phyloP scores from a whole-genome alignment of 2,113 vertebrate genomes.

The Ibidorhyncha struthersii region DNA sequence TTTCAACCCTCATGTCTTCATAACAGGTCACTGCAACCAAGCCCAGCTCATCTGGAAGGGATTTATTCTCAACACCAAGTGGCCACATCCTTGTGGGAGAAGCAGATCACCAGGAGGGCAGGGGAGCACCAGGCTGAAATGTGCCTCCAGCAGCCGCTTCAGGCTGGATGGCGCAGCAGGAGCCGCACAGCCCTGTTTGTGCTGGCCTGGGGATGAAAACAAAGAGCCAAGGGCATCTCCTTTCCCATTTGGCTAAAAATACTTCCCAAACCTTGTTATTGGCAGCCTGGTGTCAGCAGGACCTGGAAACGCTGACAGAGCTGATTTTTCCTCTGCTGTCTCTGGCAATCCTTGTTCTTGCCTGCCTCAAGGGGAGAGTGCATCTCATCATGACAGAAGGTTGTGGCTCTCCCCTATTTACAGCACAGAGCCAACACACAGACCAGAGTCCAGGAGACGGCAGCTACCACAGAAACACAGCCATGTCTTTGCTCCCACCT shows the following conservation, averaged over 20 bases:
- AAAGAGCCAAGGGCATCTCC: slow-evolving; percentile 23
- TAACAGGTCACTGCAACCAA: not conserved
- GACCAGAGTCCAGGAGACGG: not conserved
- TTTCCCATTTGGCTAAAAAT: slow-evolving; percentile 49
- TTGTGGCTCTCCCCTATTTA: not conserved
- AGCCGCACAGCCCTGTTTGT: not conserved
- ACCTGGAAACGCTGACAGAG: slow-evolving; percentile 29
- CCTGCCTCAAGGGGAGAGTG: not conserved
- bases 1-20: not conserved
- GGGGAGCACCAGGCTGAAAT: not conserved
- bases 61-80: not conserved
- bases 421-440: not conserved
- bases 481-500: not conserved
- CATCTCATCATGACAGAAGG: not conserved
- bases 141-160: not conserved
- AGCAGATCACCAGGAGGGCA: not conserved
- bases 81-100: not conserved
- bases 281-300: slow-evolving; percentile 40
- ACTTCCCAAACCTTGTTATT: slow-evolving; percentile 35
- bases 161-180: not conserved
- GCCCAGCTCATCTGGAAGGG: not conserved
- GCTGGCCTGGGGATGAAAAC: not conserved
- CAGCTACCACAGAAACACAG: not conserved
- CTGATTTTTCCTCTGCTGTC: slow-evolving; percentile 16
- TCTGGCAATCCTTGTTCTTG: not conserved